Evolutionary conservation across 1,140 invertebrate species (phyloP).

Genomic region (Calliphora vicina): DNA sequence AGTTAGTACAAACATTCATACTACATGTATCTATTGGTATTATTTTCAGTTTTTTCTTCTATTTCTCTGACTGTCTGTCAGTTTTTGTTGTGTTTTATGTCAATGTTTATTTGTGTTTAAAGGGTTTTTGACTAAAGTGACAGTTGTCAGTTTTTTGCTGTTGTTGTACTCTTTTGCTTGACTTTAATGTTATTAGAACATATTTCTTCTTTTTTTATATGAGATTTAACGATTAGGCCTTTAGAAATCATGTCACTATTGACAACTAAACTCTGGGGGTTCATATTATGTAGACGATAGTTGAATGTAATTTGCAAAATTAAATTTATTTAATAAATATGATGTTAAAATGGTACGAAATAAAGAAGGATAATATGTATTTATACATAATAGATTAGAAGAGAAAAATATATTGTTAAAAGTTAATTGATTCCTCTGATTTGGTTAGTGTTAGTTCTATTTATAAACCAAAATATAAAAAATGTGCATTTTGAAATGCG

Average conservation of each 20-base stretch:
- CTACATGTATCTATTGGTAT: background rate
- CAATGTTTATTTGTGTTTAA: background rate
- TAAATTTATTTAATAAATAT: no score
- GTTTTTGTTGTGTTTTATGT: background rate
- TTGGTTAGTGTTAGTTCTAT: no score
- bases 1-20: background rate
- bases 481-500: no score
- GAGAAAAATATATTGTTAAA: no score
- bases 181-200: background rate
- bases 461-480: no score
- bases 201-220: background rate
- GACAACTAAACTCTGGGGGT: background rate
- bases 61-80: background rate
- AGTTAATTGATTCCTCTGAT: no score
- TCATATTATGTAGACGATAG: background rate
- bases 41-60: background rate
- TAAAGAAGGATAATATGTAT: no score
- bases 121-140: slow-evolving; percentile 9
- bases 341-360: no score
- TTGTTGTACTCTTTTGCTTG: background rate
- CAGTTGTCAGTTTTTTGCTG: background rate
- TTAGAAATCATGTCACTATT: background rate
- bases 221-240: background rate
- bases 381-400: no score
- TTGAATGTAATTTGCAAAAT: no score